Percentiles rank a stretch among this genome's conserved stretches.
Evolutionary conservation across 2,113 vertebrate genomes (phyloP).

Genomic region (Lepisosteus oculatus): DNA sequence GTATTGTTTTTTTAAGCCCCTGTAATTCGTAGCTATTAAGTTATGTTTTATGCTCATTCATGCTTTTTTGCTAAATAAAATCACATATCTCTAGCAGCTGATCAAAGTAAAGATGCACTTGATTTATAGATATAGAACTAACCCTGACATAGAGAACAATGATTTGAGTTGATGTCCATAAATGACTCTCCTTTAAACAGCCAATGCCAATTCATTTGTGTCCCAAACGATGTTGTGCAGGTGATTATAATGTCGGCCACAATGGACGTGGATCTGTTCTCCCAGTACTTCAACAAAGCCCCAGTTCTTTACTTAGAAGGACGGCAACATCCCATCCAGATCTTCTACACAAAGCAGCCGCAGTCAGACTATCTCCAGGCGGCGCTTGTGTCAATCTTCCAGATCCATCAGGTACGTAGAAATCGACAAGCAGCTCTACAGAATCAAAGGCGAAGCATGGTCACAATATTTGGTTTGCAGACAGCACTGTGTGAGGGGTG

Average conservation of each 20-base stretch:
- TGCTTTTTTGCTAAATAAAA: no score
- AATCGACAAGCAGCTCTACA: no score
- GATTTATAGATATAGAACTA: no score
- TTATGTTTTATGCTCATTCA: no score
- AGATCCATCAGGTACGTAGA: slow-evolving; percentile 86
- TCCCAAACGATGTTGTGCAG: slow-evolving; percentile 45
- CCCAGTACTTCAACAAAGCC: slow-evolving; percentile 87
- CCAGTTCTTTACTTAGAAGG: slow-evolving; percentile 94
- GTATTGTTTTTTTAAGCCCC: no score
- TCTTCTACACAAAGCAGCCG: slow-evolving; percentile 88
- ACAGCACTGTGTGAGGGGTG: no score
- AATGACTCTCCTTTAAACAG: not conserved
- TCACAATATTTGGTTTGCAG: no score
- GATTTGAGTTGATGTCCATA: not conserved
- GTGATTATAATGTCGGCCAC: slow-evolving; percentile 95
- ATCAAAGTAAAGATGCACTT: no score
- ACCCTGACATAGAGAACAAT: no score
- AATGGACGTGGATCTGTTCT: slow-evolving; percentile 95
- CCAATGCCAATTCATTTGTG: not conserved
- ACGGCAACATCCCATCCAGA: slow-evolving; percentile 88
- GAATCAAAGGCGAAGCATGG: no score
- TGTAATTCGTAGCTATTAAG: no score
- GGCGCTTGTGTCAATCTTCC: slow-evolving; percentile 88
- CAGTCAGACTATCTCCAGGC: slow-evolving; percentile 96
- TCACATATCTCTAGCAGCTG: no score